A percentile compares a stretch with the other conserved stretches of the same genome.
phyloP scores from a whole-genome alignment of 1,140 invertebrate genomes.

The Pararge aegeria region DNA sequence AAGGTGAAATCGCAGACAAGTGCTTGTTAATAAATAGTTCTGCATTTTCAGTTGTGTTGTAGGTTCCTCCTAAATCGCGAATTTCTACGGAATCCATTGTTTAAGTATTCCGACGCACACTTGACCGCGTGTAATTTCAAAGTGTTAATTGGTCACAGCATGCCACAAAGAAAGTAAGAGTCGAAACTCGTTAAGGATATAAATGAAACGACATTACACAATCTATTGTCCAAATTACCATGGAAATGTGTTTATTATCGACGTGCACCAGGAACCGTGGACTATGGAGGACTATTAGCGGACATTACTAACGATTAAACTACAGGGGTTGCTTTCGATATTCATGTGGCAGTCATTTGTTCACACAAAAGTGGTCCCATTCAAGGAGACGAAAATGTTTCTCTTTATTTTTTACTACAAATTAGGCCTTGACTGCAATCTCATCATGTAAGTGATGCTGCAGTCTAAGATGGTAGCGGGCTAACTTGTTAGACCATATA shows the following conservation, averaged over 20 bases:
- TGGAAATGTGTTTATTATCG: conserved; percentile 12
- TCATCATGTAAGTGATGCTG: too few relatives aligned
- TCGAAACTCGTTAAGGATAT: conserved; percentile 7
- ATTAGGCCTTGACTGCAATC: too few relatives aligned
- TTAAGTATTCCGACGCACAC: neutral
- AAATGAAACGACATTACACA: neutral
- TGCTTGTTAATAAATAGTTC: too few relatives aligned
- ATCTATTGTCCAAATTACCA: conserved; percentile 15
- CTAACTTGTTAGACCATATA: too few relatives aligned
- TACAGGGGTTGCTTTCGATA: conserved; percentile 16
- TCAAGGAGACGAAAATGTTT: too few relatives aligned
- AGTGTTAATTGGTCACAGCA: conserved; percentile 28
- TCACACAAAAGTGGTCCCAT: too few relatives aligned
- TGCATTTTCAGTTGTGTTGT: too few relatives aligned
- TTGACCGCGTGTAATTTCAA: conserved; percentile 3
- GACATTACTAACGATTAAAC: conserved; percentile 3
- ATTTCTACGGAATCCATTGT: too few relatives aligned
- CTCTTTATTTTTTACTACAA: too few relatives aligned
- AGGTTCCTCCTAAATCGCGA: too few relatives aligned
- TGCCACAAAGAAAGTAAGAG: conserved; percentile 20
- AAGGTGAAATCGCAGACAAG: too few relatives aligned
- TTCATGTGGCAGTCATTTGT: neutral
- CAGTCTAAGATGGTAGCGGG: too few relatives aligned
- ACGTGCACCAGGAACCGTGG: neutral
- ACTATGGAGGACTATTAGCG: neutral